Conservation (phyloP, 2,797 vertebrate genomes). For the Nasua narica region DNA sequence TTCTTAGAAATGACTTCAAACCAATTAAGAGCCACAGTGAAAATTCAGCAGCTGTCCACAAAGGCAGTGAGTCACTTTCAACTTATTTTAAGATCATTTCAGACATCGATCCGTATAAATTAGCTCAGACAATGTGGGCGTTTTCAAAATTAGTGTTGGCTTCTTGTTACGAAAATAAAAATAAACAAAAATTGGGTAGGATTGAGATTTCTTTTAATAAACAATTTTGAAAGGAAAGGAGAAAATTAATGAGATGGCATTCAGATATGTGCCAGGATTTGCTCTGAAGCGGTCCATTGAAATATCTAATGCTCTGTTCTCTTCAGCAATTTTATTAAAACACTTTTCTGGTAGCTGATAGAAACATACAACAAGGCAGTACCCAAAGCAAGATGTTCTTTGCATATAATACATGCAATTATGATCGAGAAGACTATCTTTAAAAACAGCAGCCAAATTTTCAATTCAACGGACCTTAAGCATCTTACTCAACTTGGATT, state of each 20-base stretch:
- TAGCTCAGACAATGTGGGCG: background rate
- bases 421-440: background rate
- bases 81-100: background rate
- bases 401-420: background rate
- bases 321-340: background rate
- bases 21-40: background rate
- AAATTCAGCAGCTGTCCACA: background rate
- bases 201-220: background rate
- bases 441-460: background rate
- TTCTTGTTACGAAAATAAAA: constrained; percentile 17
- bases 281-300: background rate
- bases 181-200: background rate
- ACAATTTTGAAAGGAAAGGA: background rate
- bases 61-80: background rate
- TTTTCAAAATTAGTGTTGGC: background rate
- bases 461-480: background rate
- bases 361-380: background rate
- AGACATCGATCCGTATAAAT: background rate
- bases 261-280: background rate
- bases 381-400: background rate
- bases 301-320: background rate
- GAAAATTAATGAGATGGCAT: background rate
- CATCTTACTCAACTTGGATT: background rate
- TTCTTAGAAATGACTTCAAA: background rate
- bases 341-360: background rate